Base-by-base conservation (phyloP, 1,140 invertebrate genomes). In the Acyrthosiphon pisum region DNA sequence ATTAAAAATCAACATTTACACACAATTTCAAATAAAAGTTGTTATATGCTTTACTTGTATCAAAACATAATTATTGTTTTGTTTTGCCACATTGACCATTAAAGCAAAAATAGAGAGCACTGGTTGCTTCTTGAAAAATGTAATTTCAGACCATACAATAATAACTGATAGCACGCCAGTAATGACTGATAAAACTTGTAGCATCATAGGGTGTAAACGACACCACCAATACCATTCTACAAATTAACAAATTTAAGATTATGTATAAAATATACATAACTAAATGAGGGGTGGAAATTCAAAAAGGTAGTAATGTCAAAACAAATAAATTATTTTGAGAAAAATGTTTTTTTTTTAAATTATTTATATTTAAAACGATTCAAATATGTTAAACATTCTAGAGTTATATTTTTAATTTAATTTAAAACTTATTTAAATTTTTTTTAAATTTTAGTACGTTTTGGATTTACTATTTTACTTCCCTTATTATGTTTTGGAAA, bases 111-210 rank as follows among this genome's bases (percentile, higher is more conserved):
- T 96, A 1, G 99, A 99, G 11, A 99, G 95, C 37, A 99, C 98
- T 3, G 99, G 99, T 46, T 95, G 95, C 95, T 98, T 97, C 94
- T 97, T 98, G 95, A 99, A 99, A 95, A 99, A 99, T 1, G 99
- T 99, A 90, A 99, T 97, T 96, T 99, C 99, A 18, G 99, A 99
- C 99, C 99, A 99, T 23, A 99, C 98, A 83, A 99, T 98, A 94
- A 98, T 96, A 44, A 97, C 95, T 0, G 99, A 99, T 95, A 99
- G 96, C 50, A 97, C 95, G 6, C 96, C 97, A 11, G 98, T 97
- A 2, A 97, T 94, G 86, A 99, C 95, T 18, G 98, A 97, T 88
- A 97, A 94, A 1, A 96, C 94, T 94, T 97, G 97, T 93, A 98
- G 96, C 46, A 97, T 96, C 94, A 98, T 97, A 91, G 96, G 96